Base-by-base conservation (phyloP, 2,113 vertebrate species). In the Arvicanthis niloticus region DNA sequence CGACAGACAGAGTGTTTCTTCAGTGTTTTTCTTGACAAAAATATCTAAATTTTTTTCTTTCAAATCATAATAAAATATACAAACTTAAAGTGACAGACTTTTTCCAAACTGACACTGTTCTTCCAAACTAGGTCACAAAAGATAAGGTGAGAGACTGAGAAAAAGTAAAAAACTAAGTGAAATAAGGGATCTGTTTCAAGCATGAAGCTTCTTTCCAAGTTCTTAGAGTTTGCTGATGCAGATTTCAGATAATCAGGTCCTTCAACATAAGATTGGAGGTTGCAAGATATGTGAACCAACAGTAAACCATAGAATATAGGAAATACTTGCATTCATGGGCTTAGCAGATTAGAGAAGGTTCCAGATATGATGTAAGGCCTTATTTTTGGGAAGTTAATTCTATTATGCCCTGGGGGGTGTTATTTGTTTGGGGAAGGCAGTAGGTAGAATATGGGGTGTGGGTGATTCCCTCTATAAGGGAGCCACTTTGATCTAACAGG, bases 131-230 rank as follows among this genome's bases (percentile, higher is more conserved):
- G 77, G 91, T 96, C 42, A 60, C 68, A 60, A 89, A 77, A 80
- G 76, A 86, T 70, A 88, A 88, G 24, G 29, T 82, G 75, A 93
- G 70, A 88, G 60, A 88, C 7, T 31, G 3, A 56, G 76, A 60
- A 92, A 67, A 75, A 89, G 67, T 88, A 92, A 89, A 89, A 29
- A 94, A 40, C 56, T 75, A 92, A 92, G n/a, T 70, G 76, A 29
- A 72, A 1, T 37, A 1, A 8, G n/a, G 29, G 42, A 10, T 60
- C 13, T 42, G 22, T 85, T 85, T 85, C 65, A 65, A 85, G 45
- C 3, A 26, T 19, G 82, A 62, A 65, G 40, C 34, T 67, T 86
- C 42, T 82, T 85, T 85, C 16, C 8, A 86, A 34, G 82, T 48
- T 67, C 40, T 16, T 84, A 11, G 56, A 60, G n/a, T 62, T 58